Base-by-base conservation (phyloP, 2,888 invertebrate genomes). In the Cosmia trapezina region DNA sequence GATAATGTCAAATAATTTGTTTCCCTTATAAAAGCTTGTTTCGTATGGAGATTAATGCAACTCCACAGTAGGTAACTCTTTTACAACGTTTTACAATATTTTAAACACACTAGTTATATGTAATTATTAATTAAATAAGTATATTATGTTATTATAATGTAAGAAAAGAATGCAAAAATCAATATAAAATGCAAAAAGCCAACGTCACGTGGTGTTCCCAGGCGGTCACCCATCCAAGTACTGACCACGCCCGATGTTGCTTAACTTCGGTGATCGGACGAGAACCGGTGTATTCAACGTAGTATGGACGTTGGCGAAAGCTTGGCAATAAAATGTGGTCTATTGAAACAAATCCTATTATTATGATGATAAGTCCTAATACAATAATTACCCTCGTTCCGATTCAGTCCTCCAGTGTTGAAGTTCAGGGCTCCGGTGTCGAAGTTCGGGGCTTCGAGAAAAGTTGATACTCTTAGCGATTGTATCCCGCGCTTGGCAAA, bases 231-330 rank as follows among this genome's bases (percentile, higher is more conserved):
- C 94, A 94, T 94, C 94, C 93, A 94, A 94, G 94, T 94, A 94
- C 94, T 94, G 92, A 94, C 92, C 92, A 88, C 94, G 94, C 94
- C 94, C 94, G 92, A 94, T 90, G 93, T 93, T 94, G 94, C 93
- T 94, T 94, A 93, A 94, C 94, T 94, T 94, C 94, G 93, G 94
- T 95, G 94, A 94, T 94, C 94, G 93, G 94, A 94, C 93, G 94
- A 94, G 94, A 94, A 93, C 93, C 93, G 93, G 94, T 93, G 93
- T 93, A 83, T 93, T 94, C 93, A 94, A 93, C 93, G 89, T 94
- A 90, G 94, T 94, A 93, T 94, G 93, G 92, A 93, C 93, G 88
- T 90, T 90, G 89, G 87, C 89, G 1, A 28, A 0, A 12, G 0
- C 0, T 0, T 0, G 0, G 3, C 6, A 14, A 28, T 43, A 57